These are phyloP conservation scores for Dasypolia templi DNA, from an alignment of 2,888 invertebrate genomes.

Conservation along the genomic window DNA sequence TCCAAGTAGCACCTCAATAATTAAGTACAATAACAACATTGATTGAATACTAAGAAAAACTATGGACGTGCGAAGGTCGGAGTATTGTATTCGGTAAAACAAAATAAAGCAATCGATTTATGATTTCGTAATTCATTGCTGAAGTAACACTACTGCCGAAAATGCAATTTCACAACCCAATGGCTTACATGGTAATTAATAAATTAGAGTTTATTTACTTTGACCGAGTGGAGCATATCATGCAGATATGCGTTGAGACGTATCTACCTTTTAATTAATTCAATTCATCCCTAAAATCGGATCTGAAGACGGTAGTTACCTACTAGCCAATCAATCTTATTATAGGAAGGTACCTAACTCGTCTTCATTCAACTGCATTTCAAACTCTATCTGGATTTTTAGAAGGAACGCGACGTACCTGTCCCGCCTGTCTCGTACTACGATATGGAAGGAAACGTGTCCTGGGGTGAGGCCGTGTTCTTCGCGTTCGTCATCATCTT, in stretches of 20 bases:
- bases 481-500: constrained; percentile 92
- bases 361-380: neutral
- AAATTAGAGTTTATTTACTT: neutral
- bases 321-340: too few species aligned
- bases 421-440: constrained; percentile 91
- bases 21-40: neutral
- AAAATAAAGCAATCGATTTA: constrained; percentile 1
- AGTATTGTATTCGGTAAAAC: neutral
- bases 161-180: neutral
- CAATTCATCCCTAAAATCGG: neutral
- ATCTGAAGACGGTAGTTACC: too few species aligned
- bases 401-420: constrained; percentile 91
- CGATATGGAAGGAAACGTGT: constrained; percentile 84
- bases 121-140: constrained; percentile 4
- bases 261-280: too few species aligned
- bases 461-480: constrained; percentile 91
- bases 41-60: neutral
- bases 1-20: constrained; percentile 2
- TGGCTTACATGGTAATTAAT: too few species aligned
- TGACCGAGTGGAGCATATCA: too few species aligned
- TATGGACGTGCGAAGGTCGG: neutral
- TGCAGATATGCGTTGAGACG: too few species aligned
- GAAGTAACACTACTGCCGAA: neutral
- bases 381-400: constrained; percentile 49
- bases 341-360: too few species aligned